Conservation (phyloP, 2,797 vertebrate species). For the Cirrhinus mrigala region DNA sequence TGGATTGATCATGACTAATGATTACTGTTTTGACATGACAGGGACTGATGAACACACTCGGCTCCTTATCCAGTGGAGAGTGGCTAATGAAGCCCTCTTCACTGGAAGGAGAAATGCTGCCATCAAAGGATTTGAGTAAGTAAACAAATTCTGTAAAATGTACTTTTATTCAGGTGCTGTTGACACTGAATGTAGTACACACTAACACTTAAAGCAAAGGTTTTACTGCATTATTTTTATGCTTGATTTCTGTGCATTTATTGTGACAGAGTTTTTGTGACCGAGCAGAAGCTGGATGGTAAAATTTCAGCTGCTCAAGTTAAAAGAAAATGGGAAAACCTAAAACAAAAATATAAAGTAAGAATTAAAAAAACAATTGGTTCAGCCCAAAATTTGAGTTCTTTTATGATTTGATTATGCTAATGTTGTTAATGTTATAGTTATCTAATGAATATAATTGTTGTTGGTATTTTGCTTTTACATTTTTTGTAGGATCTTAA, state of each 20-base stretch:
- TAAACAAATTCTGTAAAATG: not conserved
- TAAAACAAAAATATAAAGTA: not conserved
- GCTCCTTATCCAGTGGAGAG: not conserved
- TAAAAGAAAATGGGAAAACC: too few relatives aligned
- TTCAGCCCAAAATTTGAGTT: not conserved
- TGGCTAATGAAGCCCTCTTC: constrained; percentile 11
- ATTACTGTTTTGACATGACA: not conserved
- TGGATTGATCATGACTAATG: not conserved
- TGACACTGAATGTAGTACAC: not conserved
- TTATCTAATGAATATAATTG: not conserved
- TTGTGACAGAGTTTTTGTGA: not conserved
- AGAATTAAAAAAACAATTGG: not conserved
- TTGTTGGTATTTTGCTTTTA: not conserved
- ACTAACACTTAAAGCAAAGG: not conserved
- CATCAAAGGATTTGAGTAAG: not conserved
- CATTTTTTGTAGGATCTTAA: not conserved
- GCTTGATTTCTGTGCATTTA: not conserved
- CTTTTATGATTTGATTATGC: not conserved
- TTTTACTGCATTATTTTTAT: not conserved
- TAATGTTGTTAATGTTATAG: not conserved
- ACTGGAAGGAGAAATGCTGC: not conserved
- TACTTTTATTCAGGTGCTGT: not conserved
- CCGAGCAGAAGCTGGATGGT: not conserved
- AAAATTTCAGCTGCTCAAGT: not conserved
- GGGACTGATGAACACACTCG: not conserved